Base-by-base conservation (phyloP, 2,888 invertebrate genomes). In the Ophioninae sp. region DNA sequence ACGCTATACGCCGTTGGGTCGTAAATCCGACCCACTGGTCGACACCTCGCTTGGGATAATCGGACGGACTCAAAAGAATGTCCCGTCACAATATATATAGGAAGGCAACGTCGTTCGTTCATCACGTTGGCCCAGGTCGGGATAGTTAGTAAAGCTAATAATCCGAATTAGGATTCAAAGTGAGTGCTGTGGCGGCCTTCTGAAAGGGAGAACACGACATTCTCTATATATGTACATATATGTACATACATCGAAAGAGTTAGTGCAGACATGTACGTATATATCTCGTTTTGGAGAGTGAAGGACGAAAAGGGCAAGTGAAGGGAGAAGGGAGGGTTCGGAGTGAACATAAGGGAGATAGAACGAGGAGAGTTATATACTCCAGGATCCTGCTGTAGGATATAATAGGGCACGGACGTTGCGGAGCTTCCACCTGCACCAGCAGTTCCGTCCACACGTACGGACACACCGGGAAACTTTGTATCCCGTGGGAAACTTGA, bases 121-220 rank as follows among this genome's bases (percentile, higher is more conserved):
- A 81, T 84, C 81, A 84, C 84, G 84, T 81, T 81, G 79, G 79
- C 79, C 84, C 77, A 86, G 84, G 84, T 84, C 87, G 85, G 85
- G 85, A 87, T 87, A 88, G 87, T 84, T 86, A 85, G 85, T 87
- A 87, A 88, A 87, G 88, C 85, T 88, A 90, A 90, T 88, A 89
- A 87, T 83, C 86, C 85, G 86, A 89, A 89, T 89, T 89, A 88
- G 87, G 87, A 90, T 90, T 89, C 90, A 89, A 90, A 87, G 86
- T 87, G 88, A 85, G 83, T 82, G 85, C 86, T 78, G 71, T 81
- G 82, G 79, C 85, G 85, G 81, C 85, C 83, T 81, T 85, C 83
- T 80, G 82, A 84, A 78, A 84, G 71, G 59, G 77, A 78, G 80
- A 80, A 81, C 77, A 73, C 75, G 39, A 67, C 41, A 64, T 74